Evolutionary conservation across 2,888 invertebrate species (phyloP).

Genomic region (Lissonota sp.): DNA sequence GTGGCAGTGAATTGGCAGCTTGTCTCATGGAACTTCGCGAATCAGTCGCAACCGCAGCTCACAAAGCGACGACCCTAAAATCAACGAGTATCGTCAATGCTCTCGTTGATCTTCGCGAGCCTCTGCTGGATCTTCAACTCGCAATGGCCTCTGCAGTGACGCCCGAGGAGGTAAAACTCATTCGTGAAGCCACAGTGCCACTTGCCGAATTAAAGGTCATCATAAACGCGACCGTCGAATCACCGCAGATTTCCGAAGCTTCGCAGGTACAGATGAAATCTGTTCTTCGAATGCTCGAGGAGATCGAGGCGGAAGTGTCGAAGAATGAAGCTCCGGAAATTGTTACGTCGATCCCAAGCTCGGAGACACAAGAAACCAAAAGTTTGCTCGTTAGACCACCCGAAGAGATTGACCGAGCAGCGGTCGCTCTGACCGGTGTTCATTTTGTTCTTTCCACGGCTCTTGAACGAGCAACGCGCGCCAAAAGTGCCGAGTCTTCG

Average conservation of each 20-base stretch:
- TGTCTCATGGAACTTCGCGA: slow-evolving; percentile 76
- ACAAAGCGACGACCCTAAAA: slow-evolving; percentile 77
- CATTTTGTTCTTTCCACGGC: slow-evolving; percentile 76
- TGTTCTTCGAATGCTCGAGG: slow-evolving; percentile 73
- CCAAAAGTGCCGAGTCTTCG: slow-evolving; percentile 8
- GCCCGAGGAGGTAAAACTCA: slow-evolving; percentile 84
- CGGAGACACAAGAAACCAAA: slow-evolving; percentile 32
- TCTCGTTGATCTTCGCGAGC: slow-evolving; percentile 75
- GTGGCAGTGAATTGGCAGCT: slow-evolving; percentile 72
- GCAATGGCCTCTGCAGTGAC: slow-evolving; percentile 77
- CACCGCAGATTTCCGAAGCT: slow-evolving; percentile 82
- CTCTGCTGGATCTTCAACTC: slow-evolving; percentile 74
- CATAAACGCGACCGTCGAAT: slow-evolving; percentile 88
- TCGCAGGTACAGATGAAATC: slow-evolving; percentile 67
- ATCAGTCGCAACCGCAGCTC: slow-evolving; percentile 76
- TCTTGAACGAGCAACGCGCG: slow-evolving; percentile 66
- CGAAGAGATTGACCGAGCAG: slow-evolving; percentile 68
- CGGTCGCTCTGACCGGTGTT: slow-evolving; percentile 73
- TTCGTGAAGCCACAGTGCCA: slow-evolving; percentile 86
- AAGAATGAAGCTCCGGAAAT: slow-evolving; percentile 8
- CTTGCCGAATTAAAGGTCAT: slow-evolving; percentile 88
- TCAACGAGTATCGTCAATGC: slow-evolving; percentile 75
- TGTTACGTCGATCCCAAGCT: not conserved
- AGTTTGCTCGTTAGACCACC: slow-evolving; percentile 61
- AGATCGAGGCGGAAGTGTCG: slow-evolving; percentile 74